Evolutionary conservation across 2,888 invertebrate genomes (phyloP).

Genomic region (Muschampia plurimacula): DNA sequence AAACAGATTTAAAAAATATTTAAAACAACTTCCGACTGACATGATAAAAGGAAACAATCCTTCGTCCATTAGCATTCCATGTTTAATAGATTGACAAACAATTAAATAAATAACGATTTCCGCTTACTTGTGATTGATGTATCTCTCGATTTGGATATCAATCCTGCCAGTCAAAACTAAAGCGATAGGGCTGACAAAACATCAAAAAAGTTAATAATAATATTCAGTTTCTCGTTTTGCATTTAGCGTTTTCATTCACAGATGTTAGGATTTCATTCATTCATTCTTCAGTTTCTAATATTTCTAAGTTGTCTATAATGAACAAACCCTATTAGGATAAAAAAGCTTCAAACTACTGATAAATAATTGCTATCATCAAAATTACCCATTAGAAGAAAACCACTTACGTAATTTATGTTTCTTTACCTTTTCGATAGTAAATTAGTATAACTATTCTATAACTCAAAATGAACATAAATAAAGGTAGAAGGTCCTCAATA

Average conservation of each 20-base stretch:
- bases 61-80: conserved; percentile 3
- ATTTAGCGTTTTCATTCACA: neutral
- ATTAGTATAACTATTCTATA: too few species aligned
- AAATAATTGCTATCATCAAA: too few species aligned
- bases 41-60: conserved; percentile 1
- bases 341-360: too few species aligned
- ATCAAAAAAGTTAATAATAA: neutral
- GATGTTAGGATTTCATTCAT: neutral
- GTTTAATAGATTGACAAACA: conserved; percentile 7
- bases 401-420: too few species aligned
- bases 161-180: conserved; percentile 41
- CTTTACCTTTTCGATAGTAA: too few species aligned
- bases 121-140: conserved; percentile 27
- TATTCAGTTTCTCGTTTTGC: neutral
- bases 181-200: conserved; percentile 15
- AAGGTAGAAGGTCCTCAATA: too few species aligned
- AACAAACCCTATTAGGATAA: too few species aligned
- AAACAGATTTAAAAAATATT: neutral
- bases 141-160: conserved; percentile 40
- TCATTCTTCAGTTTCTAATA: too few species aligned
- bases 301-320: too few species aligned
- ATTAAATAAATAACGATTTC: conserved; percentile 31
- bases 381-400: too few species aligned
- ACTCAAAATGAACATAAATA: too few species aligned
- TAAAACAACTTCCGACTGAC: conserved; percentile 2